Evolutionary conservation across 2,797 vertebrate species (phyloP).

Genomic region (Cynopterus sphinx): DNA sequence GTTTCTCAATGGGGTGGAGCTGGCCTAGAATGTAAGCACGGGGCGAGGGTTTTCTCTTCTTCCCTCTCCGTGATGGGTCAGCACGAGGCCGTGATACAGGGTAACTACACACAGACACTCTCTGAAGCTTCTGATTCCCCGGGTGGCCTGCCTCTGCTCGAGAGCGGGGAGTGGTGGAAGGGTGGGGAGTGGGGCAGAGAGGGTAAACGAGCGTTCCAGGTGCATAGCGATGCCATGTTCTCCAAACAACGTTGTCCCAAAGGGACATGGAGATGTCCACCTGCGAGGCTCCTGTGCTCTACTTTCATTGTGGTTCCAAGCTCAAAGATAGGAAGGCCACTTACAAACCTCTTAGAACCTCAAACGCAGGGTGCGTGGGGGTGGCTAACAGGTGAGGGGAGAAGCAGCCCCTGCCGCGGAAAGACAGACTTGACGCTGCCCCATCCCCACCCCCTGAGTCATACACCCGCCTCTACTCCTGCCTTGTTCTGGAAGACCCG

Average conservation of each 20-base stretch:
- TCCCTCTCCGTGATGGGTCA: neutral
- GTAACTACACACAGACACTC: rapidly evolving
- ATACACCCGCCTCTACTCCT: neutral
- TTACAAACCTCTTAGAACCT: neutral
- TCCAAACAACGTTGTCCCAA: neutral
- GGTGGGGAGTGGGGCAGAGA: neutral
- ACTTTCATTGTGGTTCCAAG: neutral
- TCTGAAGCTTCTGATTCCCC: neutral
- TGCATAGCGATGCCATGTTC: neutral
- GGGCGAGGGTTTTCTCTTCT: neutral
- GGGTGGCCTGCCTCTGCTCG: rapidly evolving
- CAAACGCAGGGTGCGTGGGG: neutral
- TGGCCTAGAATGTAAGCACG: neutral
- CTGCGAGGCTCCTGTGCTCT: neutral
- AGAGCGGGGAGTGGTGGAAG: too few species aligned
- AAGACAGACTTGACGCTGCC: neutral
- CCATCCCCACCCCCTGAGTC: rapidly evolving
- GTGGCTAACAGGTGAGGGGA: neutral
- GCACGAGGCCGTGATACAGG: neutral
- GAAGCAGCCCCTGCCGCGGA: neutral
- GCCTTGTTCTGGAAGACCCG: neutral
- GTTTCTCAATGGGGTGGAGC: neutral
- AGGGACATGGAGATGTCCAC: neutral
- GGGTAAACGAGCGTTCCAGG: rapidly evolving
- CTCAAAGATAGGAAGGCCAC: neutral